These are phyloP conservation scores for Pollachius pollachius DNA, from an alignment of 2,113 vertebrate genomes.

Conservation along the genomic window DNA sequence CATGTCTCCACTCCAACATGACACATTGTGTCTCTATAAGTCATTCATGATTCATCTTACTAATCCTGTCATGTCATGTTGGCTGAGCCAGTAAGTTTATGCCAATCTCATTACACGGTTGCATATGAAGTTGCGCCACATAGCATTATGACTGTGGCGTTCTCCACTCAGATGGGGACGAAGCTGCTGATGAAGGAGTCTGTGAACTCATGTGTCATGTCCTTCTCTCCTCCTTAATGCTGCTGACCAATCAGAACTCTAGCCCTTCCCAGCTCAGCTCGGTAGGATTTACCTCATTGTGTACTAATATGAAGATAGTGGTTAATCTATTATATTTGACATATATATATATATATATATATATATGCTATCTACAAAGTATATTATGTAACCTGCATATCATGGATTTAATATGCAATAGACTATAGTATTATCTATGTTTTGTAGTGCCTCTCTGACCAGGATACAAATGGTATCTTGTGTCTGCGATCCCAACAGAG, in stretches of 20 bases:
- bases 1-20: background rate
- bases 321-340: too few species aligned
- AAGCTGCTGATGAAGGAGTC: slow-evolving; percentile 20
- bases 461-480: too few species aligned
- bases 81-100: slow-evolving; percentile 10
- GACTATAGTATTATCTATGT: too few species aligned
- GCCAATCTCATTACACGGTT: slow-evolving; percentile 31
- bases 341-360: too few species aligned
- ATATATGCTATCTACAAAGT: too few species aligned
- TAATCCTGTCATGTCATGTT: background rate
- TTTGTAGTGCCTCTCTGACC: too few species aligned
- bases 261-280: slow-evolving; percentile 86
- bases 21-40: background rate
- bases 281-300: slow-evolving; percentile 76
- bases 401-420: too few species aligned
- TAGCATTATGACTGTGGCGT: slow-evolving; percentile 30
- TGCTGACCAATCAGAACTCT: slow-evolving; percentile 77
- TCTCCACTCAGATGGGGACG: slow-evolving; percentile 21
- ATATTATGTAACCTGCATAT: too few species aligned
- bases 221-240: slow-evolving; percentile 45
- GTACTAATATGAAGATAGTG: too few species aligned
- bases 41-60: background rate
- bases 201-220: slow-evolving; percentile 24
- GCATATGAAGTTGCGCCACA: slow-evolving; percentile 25
- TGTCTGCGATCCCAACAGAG: too few species aligned